A percentile compares a stretch with the other conserved stretches of the same genome.
Evolutionary conservation across 2,888 invertebrate species (phyloP).

Genomic region (Mythimna vitellina): DNA sequence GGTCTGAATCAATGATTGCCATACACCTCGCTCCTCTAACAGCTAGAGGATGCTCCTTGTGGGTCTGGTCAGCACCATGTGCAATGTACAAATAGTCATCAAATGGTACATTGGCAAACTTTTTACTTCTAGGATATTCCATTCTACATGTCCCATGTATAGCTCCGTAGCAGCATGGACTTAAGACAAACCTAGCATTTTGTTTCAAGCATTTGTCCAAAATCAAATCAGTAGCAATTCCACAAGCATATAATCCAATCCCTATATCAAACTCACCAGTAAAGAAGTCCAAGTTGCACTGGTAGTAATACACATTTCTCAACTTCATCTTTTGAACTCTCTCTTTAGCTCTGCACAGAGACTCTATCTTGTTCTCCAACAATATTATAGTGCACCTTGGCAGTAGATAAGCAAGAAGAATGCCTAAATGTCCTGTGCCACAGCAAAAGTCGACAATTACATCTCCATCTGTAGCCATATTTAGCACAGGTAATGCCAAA

Average conservation of each 20-base stretch:
- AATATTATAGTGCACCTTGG: constrained; percentile 95
- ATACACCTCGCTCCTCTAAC: constrained; percentile 96
- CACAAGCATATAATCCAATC: constrained; percentile 97
- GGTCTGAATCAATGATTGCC: constrained; percentile 96
- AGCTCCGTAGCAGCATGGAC: constrained; percentile 98
- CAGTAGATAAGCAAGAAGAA: constrained; percentile 94
- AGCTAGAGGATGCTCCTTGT: constrained; percentile 93
- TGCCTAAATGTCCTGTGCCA: constrained; percentile 98
- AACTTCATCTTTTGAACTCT: constrained; percentile 93
- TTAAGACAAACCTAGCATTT: constrained; percentile 95
- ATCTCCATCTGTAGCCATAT: constrained; percentile 92
- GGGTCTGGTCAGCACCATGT: constrained; percentile 98
- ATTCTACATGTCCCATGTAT: constrained; percentile 95
- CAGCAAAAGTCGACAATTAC: constrained; percentile 98
- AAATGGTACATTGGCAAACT: constrained; percentile 85
- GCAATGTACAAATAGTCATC: constrained; percentile 95
- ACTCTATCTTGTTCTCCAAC: constrained; percentile 97
- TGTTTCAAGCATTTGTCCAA: constrained; percentile 94
- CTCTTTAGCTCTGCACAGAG: constrained; percentile 93
- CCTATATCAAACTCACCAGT: constrained; percentile 95
- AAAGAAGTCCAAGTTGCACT: constrained; percentile 98
- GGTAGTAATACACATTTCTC: constrained; percentile 94
- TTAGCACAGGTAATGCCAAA: constrained; percentile 94
- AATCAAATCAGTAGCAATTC: constrained; percentile 98
- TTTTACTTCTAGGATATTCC: constrained; percentile 95